These are phyloP conservation scores for Pammene fasciana DNA, from an alignment of 2,888 invertebrate genomes.

Conservation along the genomic window DNA sequence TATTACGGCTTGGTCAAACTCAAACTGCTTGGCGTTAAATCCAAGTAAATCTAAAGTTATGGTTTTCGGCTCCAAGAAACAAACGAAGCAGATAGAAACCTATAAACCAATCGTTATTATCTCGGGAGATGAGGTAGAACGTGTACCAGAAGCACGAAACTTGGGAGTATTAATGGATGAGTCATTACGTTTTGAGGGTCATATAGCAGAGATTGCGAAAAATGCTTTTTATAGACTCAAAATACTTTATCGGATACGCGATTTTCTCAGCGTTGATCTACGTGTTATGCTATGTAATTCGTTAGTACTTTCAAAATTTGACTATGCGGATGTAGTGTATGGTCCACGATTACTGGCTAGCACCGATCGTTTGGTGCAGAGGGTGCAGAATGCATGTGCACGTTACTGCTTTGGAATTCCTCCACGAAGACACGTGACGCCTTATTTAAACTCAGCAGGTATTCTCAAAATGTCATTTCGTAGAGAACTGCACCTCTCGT, in stretches of 20 bases:
- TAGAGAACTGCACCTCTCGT: slow-evolving; percentile 2
- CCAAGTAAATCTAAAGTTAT: background rate
- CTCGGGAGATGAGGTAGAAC: background rate
- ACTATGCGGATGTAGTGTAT: background rate
- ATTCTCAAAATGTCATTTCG: slow-evolving; percentile 11
- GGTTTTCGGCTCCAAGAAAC: background rate
- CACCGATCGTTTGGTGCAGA: background rate
- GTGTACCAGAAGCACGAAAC: background rate
- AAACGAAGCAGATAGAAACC: background rate
- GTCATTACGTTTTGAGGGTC: background rate
- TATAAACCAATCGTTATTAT: background rate
- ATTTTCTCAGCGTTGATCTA: background rate
- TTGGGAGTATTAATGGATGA: background rate
- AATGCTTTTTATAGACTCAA: background rate
- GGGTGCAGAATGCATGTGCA: too few relatives aligned
- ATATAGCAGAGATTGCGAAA: background rate
- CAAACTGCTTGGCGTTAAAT: background rate
- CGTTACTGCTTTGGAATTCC: too few relatives aligned
- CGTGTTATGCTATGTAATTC: background rate
- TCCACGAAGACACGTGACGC: background rate
- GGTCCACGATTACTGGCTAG: background rate
- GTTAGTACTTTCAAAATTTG: background rate
- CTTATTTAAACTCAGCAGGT: background rate
- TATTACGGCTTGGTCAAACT: background rate
- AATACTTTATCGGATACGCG: background rate